Base-by-base conservation (phyloP, 2,113 vertebrate species). In the Lynx canadensis region DNA sequence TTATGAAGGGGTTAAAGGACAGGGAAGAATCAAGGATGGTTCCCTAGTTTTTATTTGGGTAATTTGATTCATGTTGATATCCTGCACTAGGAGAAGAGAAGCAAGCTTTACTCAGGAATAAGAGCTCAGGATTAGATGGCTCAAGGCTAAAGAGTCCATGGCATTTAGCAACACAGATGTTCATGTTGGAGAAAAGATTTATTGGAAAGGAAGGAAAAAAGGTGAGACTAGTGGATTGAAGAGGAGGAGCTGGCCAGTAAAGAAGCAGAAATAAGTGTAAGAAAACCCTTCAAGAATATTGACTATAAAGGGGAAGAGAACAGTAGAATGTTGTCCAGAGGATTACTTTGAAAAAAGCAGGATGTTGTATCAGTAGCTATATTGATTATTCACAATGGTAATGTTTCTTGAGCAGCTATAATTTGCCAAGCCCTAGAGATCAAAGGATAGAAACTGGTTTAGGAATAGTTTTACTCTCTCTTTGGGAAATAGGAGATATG, bases 221-320 rank as follows among this genome's bases (percentile, higher is more conserved):
- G 27, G 23, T 66, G 3, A 83, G 36, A 90, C 31, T 38, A 60
- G 25, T 50, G 16, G 8, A 23, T 9, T 79, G 14, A 92, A 63
- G 14, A 89, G 16, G 4, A 11, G 0, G 19, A 19, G n/a, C 12
- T 45, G 31, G 81, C 10, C 68, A 48, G 69, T 29, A 41, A 55
- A 38, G 19, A 9, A n/a, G 4, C 68, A 69, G 29, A 2, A 85
- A 29, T 78, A 84, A 79, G 45, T 45, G 13, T 82, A 76, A 91
- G 92, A 82, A 97, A 95, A 7, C 15, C 23, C 14, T 96, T 74
- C 60, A 81, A 55, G 11, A 91, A n/a, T 45, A 78, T n/a, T 82
- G 73, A 60, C 18, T 78, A 13, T 66, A 48, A 89, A 84, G 29
- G 41, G n/a, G 18, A 80, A 11, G 23, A 80, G n/a, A 92, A 16